These are phyloP conservation scores for Potamarius usumacintae DNA, from an alignment of 2,113 vertebrate genomes.

Conservation along the genomic window DNA sequence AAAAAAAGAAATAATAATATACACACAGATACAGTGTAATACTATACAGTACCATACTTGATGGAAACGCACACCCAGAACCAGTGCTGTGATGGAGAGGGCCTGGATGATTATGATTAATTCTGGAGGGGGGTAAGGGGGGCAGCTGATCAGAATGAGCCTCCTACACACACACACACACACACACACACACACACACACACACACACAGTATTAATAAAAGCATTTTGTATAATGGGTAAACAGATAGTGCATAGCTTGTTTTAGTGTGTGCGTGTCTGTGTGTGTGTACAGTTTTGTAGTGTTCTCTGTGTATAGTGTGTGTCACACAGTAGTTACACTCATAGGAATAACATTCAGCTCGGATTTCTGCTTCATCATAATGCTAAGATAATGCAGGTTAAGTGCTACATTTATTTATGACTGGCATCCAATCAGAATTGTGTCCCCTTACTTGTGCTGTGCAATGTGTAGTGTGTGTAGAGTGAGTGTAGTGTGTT, in stretches of 20 bases:
- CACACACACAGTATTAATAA: background rate
- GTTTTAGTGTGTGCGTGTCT: background rate
- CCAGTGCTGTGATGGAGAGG: slow-evolving; percentile 66
- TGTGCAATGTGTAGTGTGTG: too few relatives aligned
- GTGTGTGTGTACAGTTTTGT: background rate
- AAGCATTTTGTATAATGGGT: background rate
- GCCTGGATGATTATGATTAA: slow-evolving; percentile 66
- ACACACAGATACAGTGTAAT: background rate
- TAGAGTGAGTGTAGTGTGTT: too few relatives aligned
- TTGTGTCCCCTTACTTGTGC: too few relatives aligned
- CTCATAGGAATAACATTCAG: too few relatives aligned
- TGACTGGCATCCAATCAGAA: too few relatives aligned
- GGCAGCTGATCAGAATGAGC: slow-evolving; percentile 66
- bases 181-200: background rate
- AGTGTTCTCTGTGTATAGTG: too few relatives aligned
- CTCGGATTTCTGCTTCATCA: background rate
- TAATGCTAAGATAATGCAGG: background rate
- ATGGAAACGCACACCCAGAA: slow-evolving; percentile 66
- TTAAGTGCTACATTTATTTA: too few relatives aligned
- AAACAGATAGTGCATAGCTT: background rate
- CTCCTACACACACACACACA: slow-evolving; percentile 56
- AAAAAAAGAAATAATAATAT: background rate
- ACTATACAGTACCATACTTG: slow-evolving; percentile 61
- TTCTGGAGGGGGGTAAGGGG: slow-evolving; percentile 65
- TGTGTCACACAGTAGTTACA: too few relatives aligned